Percentiles rank a stretch among this genome's conserved stretches.
Conservation (phyloP, 2,797 vertebrate genomes). For the Alcedo atthis region DNA sequence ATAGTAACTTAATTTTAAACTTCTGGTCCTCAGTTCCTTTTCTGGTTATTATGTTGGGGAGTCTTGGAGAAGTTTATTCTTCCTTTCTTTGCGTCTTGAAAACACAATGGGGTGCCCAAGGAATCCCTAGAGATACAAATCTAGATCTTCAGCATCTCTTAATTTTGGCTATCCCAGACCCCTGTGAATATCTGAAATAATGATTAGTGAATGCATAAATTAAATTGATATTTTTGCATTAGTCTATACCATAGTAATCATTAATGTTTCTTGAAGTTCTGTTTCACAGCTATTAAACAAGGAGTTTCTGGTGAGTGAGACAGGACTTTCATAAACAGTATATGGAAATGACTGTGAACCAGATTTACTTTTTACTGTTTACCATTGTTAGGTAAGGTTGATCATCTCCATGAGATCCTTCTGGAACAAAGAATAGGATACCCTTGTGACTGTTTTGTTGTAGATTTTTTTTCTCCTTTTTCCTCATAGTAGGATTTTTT, state of each 20-base stretch:
- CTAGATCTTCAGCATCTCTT: background rate
- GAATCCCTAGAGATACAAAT: constrained; percentile 10
- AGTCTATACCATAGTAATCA: constrained; percentile 8
- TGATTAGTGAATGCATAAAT: background rate
- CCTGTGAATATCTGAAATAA: constrained; percentile 1
- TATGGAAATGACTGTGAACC: background rate
- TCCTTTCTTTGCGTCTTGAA: background rate
- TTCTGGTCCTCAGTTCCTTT: background rate
- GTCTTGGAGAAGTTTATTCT: background rate
- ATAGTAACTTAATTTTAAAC: background rate
- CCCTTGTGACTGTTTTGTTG: background rate
- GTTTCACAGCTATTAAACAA: constrained; percentile 26
- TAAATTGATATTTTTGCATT: constrained; percentile 8
- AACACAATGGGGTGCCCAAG: background rate
- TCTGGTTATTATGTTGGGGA: background rate
- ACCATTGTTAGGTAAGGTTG: constrained; percentile 3
- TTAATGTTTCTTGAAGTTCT: constrained; percentile 33
- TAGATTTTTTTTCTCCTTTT: accelerated
- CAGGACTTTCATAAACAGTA: constrained; percentile 5
- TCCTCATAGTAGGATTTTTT: background rate
- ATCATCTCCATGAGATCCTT: background rate
- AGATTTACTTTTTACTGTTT: background rate
- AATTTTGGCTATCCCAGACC: background rate
- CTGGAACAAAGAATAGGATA: background rate
- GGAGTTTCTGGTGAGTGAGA: background rate